Conservation (phyloP, 2,113 vertebrate genomes). For the Empidonax alnorum region DNA sequence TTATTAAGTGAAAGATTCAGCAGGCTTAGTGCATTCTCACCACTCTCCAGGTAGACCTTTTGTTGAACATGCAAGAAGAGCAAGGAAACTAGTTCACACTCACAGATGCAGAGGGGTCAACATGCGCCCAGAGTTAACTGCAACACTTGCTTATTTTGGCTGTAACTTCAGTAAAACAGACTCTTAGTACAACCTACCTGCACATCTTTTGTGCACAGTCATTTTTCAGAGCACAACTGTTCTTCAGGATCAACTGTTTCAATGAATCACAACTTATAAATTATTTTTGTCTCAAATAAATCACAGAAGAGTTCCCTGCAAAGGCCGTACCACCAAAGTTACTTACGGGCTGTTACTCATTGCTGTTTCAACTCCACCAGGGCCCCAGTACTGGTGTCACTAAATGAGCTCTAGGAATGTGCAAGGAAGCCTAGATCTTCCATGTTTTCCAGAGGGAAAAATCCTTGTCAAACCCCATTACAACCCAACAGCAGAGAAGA, state of each 20-base stretch:
- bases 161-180: neutral
- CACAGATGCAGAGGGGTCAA: neutral
- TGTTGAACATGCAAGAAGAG: neutral
- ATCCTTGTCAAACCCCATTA: conserved; percentile 45
- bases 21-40: neutral
- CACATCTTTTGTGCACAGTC: neutral
- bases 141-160: neutral
- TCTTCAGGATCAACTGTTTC: neutral
- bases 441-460: neutral
- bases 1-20: neutral
- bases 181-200: neutral
- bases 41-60: neutral
- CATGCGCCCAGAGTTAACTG: fast-evolving
- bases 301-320: neutral
- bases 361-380: neutral
- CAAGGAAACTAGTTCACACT: neutral
- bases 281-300: neutral
- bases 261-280: neutral
- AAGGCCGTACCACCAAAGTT: fast-evolving
- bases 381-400: neutral
- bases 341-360: neutral
- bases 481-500: neutral
- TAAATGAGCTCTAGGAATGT: neutral
- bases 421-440: neutral
- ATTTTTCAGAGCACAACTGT: neutral